Conservation (phyloP, 1,140 invertebrate genomes). For the Macrobrachium nipponense region DNA sequence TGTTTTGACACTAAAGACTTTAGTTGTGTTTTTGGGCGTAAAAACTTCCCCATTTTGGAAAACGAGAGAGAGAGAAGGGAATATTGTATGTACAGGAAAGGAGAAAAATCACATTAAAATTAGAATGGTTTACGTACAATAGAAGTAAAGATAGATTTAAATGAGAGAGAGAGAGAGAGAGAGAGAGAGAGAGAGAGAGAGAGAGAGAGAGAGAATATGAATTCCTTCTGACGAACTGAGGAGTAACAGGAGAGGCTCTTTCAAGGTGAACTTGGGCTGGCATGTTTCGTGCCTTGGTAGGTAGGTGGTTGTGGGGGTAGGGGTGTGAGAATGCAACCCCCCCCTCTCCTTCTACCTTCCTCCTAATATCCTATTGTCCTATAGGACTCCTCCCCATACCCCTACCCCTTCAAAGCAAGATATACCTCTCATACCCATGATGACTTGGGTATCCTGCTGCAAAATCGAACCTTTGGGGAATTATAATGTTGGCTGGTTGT, state of each 20-base stretch:
- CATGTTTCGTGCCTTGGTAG: not conserved
- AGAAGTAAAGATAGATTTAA: not conserved
- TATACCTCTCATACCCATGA: too few relatives aligned
- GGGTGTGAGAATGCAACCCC: not conserved
- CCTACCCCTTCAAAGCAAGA: not conserved
- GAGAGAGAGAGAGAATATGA: too few relatives aligned
- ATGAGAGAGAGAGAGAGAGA: constrained; percentile 5
- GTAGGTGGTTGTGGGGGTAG: too few relatives aligned
- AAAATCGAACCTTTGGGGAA: too few relatives aligned
- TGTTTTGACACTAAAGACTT: too few relatives aligned
- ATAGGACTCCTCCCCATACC: not conserved
- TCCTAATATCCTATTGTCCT: not conserved
- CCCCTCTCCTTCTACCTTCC: not conserved
- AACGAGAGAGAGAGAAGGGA: too few relatives aligned
- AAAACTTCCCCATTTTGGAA: too few relatives aligned
- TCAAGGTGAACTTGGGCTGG: not conserved
- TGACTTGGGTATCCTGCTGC: too few relatives aligned
- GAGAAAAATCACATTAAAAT: not conserved
- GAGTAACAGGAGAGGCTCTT: not conserved
- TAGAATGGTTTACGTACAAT: not conserved
- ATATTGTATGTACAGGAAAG: not conserved
- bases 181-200: too few relatives aligned
- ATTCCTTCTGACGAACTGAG: not conserved
- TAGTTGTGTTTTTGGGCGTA: too few relatives aligned
- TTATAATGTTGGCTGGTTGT: too few relatives aligned